phyloP scores from a whole-genome alignment of 1,140 invertebrate genomes.

The Araneus ventricosus region DNA sequence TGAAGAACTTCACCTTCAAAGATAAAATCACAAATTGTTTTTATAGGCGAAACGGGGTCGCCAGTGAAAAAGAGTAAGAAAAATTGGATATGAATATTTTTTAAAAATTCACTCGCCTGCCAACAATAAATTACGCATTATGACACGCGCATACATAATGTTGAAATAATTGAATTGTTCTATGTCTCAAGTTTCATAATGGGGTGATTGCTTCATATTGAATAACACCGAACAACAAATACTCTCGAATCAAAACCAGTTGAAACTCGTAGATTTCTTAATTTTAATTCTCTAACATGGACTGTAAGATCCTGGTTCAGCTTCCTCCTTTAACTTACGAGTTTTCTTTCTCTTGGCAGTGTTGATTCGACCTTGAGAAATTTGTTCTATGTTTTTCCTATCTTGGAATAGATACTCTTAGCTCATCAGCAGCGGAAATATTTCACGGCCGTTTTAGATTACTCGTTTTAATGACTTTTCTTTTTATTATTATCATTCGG shows the following conservation, averaged over 20 bases:
- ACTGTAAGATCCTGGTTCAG: not conserved
- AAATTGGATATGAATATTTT: too few species aligned
- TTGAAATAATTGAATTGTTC: too few species aligned
- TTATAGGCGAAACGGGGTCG: too few species aligned
- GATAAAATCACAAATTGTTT: too few species aligned
- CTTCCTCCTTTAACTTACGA: not conserved
- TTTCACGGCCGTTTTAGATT: not conserved
- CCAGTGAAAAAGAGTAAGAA: too few species aligned
- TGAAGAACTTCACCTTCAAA: too few species aligned
- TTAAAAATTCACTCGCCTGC: too few species aligned
- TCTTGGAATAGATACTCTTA: constrained; percentile 14
- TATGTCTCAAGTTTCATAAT: too few species aligned
- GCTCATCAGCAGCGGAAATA: constrained; percentile 16
- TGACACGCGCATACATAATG: too few species aligned
- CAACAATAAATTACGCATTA: too few species aligned
- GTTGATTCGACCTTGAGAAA: constrained; percentile 21
- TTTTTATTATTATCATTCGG: not conserved
- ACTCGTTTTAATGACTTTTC: not conserved
- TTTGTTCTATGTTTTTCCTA: not conserved
- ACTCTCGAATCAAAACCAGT: not conserved
- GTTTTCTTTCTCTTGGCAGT: not conserved
- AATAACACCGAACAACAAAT: not conserved
- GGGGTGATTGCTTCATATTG: too few species aligned
- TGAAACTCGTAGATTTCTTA: not conserved
- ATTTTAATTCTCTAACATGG: not conserved